A percentile compares a stretch with the other conserved stretches of the same genome.
These are phyloP conservation scores for Cyphotilapia sp. DNA, from an alignment of 2,113 vertebrate genomes.

Conservation along the genomic window DNA sequence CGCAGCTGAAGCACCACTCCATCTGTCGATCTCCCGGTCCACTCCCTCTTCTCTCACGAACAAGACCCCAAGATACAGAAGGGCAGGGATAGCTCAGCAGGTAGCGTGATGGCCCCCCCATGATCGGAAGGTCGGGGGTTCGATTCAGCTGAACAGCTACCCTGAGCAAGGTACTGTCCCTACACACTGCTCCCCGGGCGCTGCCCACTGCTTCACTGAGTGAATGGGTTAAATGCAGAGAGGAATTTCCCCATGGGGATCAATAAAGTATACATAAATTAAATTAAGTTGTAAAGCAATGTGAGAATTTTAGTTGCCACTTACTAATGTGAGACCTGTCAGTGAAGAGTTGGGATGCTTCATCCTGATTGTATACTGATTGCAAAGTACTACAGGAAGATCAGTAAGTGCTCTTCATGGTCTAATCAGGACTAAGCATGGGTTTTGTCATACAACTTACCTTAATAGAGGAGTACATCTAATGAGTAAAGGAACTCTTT, in stretches of 20 bases:
- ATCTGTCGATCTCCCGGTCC: background rate
- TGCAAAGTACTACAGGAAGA: constrained; percentile 22
- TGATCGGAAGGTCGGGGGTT: accelerated
- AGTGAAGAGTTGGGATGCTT: background rate
- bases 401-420: constrained; percentile 31
- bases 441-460: background rate
- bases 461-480: background rate
- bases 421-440: constrained; percentile 28
- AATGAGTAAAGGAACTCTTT: constrained; percentile 8
- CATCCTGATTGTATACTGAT: constrained; percentile 33
- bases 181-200: accelerated
- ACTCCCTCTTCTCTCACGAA: background rate
- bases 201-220: background rate
- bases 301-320: background rate
- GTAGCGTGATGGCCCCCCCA: accelerated
- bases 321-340: background rate
- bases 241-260: accelerated
- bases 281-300: background rate
- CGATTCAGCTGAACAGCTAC: background rate
- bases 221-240: background rate
- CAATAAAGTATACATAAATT: background rate
- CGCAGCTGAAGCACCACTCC: background rate
- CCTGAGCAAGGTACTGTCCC: accelerated
- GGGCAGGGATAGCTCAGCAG: background rate
- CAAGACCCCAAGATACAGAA: background rate